A percentile compares a stretch with the other conserved stretches of the same genome.
Evolutionary conservation across 2,888 invertebrate species (phyloP).

Genomic region (Drosophila quasianomalipes): DNA sequence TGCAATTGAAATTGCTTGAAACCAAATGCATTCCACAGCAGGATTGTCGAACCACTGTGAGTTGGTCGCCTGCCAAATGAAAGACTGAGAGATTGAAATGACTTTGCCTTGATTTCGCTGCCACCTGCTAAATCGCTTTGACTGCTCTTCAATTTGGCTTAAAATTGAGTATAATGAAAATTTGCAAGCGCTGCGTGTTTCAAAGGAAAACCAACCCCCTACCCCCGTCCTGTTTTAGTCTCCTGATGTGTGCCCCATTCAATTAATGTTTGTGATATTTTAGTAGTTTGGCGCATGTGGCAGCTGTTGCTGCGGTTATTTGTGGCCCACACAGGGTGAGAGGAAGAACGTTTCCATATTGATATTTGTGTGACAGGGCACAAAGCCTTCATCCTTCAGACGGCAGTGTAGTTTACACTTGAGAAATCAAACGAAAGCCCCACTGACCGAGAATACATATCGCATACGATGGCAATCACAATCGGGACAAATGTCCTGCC

Average conservation of each 20-base stretch:
- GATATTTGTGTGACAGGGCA: constrained; percentile 71
- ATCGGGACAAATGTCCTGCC: constrained; percentile 71
- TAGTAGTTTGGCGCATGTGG: constrained; percentile 52
- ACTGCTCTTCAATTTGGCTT: constrained; percentile 45
- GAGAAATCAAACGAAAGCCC: constrained; percentile 76
- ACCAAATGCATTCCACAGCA: constrained; percentile 19
- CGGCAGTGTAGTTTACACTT: constrained; percentile 67
- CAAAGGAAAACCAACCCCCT: not conserved
- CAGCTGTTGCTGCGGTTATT: constrained; percentile 57
- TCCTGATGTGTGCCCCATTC: constrained; percentile 41
- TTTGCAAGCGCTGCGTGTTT: constrained; percentile 20
- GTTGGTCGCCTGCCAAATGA: not conserved
- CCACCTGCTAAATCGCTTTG: constrained; percentile 23
- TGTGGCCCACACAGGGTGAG: constrained; percentile 27
- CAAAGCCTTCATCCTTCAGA: constrained; percentile 34
- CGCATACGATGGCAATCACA: constrained; percentile 49
- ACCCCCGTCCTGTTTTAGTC: not conserved
- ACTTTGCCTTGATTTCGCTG: constrained; percentile 34
- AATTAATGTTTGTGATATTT: constrained; percentile 57
- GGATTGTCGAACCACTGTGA: constrained; percentile 21
- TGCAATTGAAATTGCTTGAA: constrained; percentile 4
- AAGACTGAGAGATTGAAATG: not conserved
- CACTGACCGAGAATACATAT: constrained; percentile 32
- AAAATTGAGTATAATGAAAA: constrained; percentile 55
- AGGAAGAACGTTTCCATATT: constrained; percentile 57